phyloP scores from a whole-genome alignment of 2,888 invertebrate species.

The Magallana nippona region DNA sequence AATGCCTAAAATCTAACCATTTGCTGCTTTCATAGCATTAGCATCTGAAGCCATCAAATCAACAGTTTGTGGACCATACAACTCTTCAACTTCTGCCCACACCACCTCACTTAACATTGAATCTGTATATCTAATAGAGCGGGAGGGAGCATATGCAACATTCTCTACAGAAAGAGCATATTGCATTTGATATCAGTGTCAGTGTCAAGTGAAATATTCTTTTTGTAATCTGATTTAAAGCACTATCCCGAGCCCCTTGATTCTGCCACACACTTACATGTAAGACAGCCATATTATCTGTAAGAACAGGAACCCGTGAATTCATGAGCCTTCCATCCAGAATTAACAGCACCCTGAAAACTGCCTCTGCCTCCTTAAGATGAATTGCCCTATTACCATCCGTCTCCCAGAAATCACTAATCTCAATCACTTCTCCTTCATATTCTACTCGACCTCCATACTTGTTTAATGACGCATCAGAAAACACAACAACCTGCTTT shows the following conservation, averaged over 20 bases:
- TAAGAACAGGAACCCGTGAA: constrained; percentile 37
- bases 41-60: constrained; percentile 49
- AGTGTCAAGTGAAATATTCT: not conserved
- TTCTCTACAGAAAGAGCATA: constrained; percentile 45
- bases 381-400: too few species aligned
- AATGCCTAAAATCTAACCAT: constrained; percentile 46
- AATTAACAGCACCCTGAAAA: not conserved
- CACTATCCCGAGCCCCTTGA: constrained; percentile 33
- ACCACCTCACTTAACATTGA: constrained; percentile 18
- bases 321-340: not conserved
- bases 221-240: too few species aligned
- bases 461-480: constrained; percentile 36
- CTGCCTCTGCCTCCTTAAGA: constrained; percentile 7
- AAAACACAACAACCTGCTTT: constrained; percentile 21
- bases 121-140: constrained; percentile 15
- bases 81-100: constrained; percentile 41
- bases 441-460: constrained; percentile 10
- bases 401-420: too few species aligned
- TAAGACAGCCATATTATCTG: constrained; percentile 42
- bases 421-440: not conserved
- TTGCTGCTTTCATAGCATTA: constrained; percentile 38
- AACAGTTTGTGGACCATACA: constrained; percentile 1
- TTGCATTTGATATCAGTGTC: constrained; percentile 33
- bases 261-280: constrained; percentile 19
- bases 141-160: constrained; percentile 35